phyloP scores from a whole-genome alignment of 2,797 vertebrate genomes.

The Syndactyla subalaris region DNA sequence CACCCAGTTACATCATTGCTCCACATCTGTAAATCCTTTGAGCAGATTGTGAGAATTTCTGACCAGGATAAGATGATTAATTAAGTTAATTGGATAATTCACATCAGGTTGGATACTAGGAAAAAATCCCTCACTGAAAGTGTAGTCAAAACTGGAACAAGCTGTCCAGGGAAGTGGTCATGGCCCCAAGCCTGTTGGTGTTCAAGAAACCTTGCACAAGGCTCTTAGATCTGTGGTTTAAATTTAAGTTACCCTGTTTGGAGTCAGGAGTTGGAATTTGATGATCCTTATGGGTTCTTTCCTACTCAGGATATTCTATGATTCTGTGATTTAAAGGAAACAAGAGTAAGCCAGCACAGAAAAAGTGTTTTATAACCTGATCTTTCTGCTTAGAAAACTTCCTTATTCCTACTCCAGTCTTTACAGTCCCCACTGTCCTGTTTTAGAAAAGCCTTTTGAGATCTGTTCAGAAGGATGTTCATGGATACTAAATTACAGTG shows the following conservation, averaged over 20 bases:
- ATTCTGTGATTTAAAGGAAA: not conserved
- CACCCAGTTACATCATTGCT: not conserved
- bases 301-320: not conserved
- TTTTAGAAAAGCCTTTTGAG: not conserved
- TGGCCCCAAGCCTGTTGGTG: not conserved
- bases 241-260: not conserved
- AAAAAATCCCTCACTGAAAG: not conserved
- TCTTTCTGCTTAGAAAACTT: not conserved
- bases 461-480: not conserved
- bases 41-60: not conserved
- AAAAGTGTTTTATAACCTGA: not conserved
- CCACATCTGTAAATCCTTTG: not conserved
- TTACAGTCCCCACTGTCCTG: accelerated
- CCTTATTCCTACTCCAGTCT: not conserved
- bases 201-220: not conserved
- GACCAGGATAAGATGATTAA: not conserved
- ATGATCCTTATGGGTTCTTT: not conserved
- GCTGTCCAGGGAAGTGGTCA: not conserved
- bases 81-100: not conserved
- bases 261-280: not conserved
- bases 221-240: not conserved
- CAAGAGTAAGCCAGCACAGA: not conserved
- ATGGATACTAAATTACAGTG: not conserved
- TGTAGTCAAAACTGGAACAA: not conserved
- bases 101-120: not conserved